A percentile compares a stretch with the other conserved stretches of the same genome.
phyloP scores from a whole-genome alignment of 1,140 invertebrate species.

The Riptortus pedestris region DNA sequence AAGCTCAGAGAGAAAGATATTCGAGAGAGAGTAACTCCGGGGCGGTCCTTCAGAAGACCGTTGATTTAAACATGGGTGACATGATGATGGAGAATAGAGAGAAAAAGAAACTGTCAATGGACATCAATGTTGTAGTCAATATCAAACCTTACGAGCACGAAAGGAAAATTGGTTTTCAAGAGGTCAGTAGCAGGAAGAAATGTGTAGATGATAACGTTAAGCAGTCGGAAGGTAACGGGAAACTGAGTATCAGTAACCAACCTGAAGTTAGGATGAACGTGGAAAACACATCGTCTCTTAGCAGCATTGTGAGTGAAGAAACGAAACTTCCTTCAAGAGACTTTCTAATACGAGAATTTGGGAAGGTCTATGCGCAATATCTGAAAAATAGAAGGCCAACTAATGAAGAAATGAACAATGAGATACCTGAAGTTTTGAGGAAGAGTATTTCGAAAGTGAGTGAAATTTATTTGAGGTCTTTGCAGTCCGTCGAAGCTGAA shows the following conservation, averaged over 20 bases:
- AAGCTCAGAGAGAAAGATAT: no score
- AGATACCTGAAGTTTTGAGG: no score
- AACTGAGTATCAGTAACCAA: neutral
- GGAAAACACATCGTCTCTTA: neutral
- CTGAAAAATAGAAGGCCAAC: no score
- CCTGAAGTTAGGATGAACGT: neutral
- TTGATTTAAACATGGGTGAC: no score
- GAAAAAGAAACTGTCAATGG: neutral
- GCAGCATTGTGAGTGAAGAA: neutral
- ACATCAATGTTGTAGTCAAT: neutral
- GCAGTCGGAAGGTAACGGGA: neutral
- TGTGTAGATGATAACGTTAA: neutral
- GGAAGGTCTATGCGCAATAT: neutral
- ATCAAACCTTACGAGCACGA: neutral
- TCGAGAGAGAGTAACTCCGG: no score
- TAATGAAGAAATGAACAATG: no score
- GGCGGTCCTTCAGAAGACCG: no score
- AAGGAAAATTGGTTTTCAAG: neutral
- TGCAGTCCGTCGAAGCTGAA: no score
- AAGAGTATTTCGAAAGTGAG: no score
- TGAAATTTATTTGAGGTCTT: no score
- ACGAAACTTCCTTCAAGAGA: no score
- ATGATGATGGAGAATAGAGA: no score
- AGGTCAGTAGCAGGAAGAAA: neutral
- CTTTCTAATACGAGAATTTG: neutral